Percentiles rank a stretch among this genome's conserved stretches.
phyloP scores from a whole-genome alignment of 2,797 vertebrate species.

The Passerculus sandwichensis region DNA sequence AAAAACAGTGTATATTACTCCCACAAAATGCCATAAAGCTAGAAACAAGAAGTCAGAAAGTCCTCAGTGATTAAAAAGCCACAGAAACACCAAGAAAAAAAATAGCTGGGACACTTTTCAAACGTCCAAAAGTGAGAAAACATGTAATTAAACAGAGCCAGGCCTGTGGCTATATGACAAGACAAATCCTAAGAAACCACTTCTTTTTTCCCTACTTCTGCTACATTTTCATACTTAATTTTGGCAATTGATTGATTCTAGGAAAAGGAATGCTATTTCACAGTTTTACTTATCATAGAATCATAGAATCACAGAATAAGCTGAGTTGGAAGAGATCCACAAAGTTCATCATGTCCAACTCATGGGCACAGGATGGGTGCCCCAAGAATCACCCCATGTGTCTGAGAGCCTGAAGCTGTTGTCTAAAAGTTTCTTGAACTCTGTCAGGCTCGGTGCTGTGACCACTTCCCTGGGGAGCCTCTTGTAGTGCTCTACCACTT shows the following conservation, averaged over 20 bases:
- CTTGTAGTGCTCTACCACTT: rapidly evolving
- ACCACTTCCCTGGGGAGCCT: background rate
- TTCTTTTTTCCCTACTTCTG: background rate
- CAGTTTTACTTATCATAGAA: background rate
- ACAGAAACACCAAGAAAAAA: conserved; percentile 59
- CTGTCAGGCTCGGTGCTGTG: background rate
- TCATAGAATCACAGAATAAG: background rate
- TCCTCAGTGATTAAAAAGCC: conserved; percentile 46
- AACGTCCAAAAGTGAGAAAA: background rate
- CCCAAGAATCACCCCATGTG: background rate
- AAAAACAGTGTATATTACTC: conserved; percentile 50
- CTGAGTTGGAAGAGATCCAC: background rate
- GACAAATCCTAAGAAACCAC: background rate
- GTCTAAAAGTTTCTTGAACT: background rate
- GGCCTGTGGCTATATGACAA: background rate
- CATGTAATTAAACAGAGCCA: background rate
- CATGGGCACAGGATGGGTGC: no score
- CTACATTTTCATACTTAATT: background rate
- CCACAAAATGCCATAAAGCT: conserved; percentile 49
- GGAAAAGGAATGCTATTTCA: background rate
- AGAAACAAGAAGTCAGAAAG: conserved; percentile 35
- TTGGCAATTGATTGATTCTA: background rate
- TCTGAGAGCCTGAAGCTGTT: background rate
- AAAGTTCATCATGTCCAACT: background rate
- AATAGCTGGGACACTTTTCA: conserved; percentile 14